phyloP scores from a whole-genome alignment of 1,140 invertebrate species.

The Trichogramma pretiosum region DNA sequence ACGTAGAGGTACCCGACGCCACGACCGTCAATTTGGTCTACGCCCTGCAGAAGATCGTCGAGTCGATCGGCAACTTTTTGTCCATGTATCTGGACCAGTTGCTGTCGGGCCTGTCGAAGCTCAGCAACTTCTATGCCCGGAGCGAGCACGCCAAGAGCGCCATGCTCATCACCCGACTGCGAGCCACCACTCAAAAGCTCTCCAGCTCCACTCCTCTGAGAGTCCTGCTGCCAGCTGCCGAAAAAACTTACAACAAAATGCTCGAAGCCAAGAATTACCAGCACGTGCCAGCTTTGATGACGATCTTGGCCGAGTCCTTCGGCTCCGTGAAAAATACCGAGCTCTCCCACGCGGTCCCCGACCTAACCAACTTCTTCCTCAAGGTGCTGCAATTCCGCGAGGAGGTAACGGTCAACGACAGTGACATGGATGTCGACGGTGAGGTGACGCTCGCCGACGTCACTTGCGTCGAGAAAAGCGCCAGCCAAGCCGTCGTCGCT shows the following conservation, averaged over 20 bases:
- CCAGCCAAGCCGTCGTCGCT: slow-evolving; percentile 64
- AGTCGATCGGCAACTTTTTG: slow-evolving; percentile 69
- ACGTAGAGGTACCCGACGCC: slow-evolving; percentile 37
- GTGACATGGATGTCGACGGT: slow-evolving; percentile 32
- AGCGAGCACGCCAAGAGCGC: slow-evolving; percentile 39
- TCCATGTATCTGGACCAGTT: slow-evolving; percentile 76
- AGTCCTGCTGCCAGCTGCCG: slow-evolving; percentile 67
- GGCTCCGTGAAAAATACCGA: slow-evolving; percentile 48
- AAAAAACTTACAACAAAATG: slow-evolving; percentile 56
- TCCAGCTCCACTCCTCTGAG: slow-evolving; percentile 59
- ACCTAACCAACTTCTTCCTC: slow-evolving; percentile 67
- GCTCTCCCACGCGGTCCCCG: slow-evolving; percentile 53
- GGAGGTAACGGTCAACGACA: slow-evolving; percentile 31
- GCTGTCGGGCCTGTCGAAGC: slow-evolving; percentile 53
- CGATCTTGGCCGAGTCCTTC: slow-evolving; percentile 64
- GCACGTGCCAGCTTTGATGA: slow-evolving; percentile 63
- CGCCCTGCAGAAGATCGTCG: slow-evolving; percentile 69
- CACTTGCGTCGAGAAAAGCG: slow-evolving; percentile 56
- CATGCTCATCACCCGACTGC: slow-evolving; percentile 49
- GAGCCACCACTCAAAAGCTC: slow-evolving; percentile 58
- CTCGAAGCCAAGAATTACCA: slow-evolving; percentile 50
- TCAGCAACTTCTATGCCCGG: slow-evolving; percentile 41
- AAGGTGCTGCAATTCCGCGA: slow-evolving; percentile 64
- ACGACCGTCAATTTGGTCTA: slow-evolving; percentile 59
- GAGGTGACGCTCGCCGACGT: slow-evolving; percentile 41